Conservation (phyloP, 2,113 vertebrate species). For the Pycnonotus jocosus region DNA sequence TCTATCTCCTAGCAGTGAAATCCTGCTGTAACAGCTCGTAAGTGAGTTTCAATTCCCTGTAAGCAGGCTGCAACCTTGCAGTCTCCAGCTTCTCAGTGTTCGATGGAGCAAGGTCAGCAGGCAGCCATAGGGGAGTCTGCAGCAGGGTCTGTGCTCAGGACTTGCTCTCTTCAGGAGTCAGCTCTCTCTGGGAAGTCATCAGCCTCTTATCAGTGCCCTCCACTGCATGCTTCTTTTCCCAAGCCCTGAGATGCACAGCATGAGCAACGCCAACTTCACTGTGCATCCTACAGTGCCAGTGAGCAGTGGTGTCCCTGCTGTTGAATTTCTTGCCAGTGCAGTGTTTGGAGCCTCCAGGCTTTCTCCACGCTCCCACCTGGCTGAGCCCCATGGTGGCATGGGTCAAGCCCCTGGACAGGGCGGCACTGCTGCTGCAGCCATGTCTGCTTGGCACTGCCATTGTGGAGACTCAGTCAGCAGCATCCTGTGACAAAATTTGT, state of each 20-base stretch:
- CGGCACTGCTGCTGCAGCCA: neutral
- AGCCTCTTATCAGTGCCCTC: neutral
- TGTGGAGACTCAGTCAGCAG: neutral
- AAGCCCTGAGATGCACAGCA: accelerated
- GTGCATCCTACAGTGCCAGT: accelerated
- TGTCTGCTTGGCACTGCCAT: neutral
- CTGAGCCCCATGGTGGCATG: neutral
- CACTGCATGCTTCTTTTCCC: neutral
- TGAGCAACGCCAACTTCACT: accelerated
- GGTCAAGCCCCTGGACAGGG: neutral
- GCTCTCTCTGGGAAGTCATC: neutral
- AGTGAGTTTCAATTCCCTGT: neutral
- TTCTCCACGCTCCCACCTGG: neutral
- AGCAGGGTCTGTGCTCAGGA: neutral
- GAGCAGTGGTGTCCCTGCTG: neutral
- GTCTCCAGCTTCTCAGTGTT: neutral
- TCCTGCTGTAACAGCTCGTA: neutral
- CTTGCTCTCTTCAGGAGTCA: neutral
- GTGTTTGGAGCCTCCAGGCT: neutral
- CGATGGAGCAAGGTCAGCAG: neutral
- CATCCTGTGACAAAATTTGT: neutral
- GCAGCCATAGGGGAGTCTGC: neutral
- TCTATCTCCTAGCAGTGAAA: neutral
- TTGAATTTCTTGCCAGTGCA: accelerated
- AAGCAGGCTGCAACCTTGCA: neutral